Evolutionary conservation across 2,797 vertebrate species (phyloP), one percentile per base, ranked within the genome.

Genomic region (Zenarchopterus dispar): DNA sequence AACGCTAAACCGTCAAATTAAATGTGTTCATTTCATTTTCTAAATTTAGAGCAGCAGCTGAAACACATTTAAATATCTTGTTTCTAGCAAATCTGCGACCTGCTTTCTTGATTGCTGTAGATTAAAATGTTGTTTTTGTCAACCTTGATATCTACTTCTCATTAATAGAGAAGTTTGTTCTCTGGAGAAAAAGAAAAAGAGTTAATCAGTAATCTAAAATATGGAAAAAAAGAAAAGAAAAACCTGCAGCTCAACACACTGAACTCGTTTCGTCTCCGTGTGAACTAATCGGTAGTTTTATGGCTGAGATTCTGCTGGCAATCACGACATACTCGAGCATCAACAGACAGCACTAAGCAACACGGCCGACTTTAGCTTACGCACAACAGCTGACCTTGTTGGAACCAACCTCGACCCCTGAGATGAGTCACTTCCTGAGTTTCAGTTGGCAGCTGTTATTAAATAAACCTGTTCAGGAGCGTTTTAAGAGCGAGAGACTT

Each of bases 241-340:
- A n/a, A n/a, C n/a, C n/a, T n/a, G n/a, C n/a, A n/a, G n/a, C n/a
- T n/a, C n/a, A n/a, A n/a, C n/a, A n/a, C n/a, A n/a, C n/a, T n/a
- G n/a, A n/a, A n/a, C n/a, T n/a, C n/a, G n/a, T n/a, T n/a, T n/a
- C n/a, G n/a, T n/a, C n/a, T n/a, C 9, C 48, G 49, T 67, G 70
- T 75, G 77, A 81, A 67, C 64, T 36, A 57, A 85, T 60, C 55
- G 72, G 70, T 52, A 36, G 61, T 56, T 79, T 75, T 51, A 53
- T 60, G 62, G 56, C 59, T 5, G 59, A 62, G 53, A 39, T 69
- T 48, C 53, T 0, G 62, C 24, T 5, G 57, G 66, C 56, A 81
- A 63, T 73, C 55, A 2, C 48, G 71, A 51, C 19, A 31, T 63
- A 13, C 44, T 63, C 68, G 58, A 49, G 36, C 16, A 1, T 57